Percentiles rank a stretch among this genome's conserved stretches.
Conservation (phyloP, 2,797 vertebrate species). For the Apogon hyalosoma region DNA sequence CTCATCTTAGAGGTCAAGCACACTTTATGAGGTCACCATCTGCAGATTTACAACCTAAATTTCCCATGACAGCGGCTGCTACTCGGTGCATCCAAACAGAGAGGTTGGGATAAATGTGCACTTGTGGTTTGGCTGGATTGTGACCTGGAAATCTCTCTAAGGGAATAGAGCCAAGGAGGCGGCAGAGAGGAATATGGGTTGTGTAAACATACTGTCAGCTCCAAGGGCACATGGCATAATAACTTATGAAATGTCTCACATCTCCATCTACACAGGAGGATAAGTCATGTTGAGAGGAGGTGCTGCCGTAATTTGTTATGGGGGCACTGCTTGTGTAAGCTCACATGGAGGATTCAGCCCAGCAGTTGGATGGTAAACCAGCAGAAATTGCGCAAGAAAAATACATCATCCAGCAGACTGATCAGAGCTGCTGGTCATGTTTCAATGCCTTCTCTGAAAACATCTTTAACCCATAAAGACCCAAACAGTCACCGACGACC, state of each 20-base stretch:
- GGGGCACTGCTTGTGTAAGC: conserved; percentile 46
- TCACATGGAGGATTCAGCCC: conserved; percentile 44
- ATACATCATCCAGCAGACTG: conserved; percentile 26
- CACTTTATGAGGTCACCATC: conserved; percentile 76
- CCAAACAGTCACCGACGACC: too few species aligned
- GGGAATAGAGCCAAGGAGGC: conserved; percentile 46
- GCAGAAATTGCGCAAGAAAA: conserved; percentile 18
- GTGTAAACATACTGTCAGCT: conserved; percentile 69
- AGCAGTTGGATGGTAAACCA: conserved; percentile 46
- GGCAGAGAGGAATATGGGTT: conserved; percentile 56
- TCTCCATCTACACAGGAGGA: conserved; percentile 57
- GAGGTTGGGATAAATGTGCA: conserved; percentile 37
- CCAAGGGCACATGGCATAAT: conserved; percentile 64
- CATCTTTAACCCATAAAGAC: neutral
- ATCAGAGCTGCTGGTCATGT: conserved; percentile 41
- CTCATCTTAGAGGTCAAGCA: conserved; percentile 73
- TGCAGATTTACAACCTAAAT: conserved; percentile 70
- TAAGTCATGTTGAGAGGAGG: conserved; percentile 60
- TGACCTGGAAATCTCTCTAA: conserved; percentile 53
- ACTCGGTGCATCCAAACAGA: conserved; percentile 50
- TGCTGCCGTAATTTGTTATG: conserved; percentile 61
- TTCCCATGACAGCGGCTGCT: conserved; percentile 52
- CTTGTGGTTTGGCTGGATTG: conserved; percentile 25
- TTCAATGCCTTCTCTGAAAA: conserved; percentile 36
- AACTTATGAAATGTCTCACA: conserved; percentile 68